A percentile compares a stretch with the other conserved stretches of the same genome.
Evolutionary conservation across 2,797 vertebrate genomes (phyloP).

Genomic region (Cirrhinus molitorella): DNA sequence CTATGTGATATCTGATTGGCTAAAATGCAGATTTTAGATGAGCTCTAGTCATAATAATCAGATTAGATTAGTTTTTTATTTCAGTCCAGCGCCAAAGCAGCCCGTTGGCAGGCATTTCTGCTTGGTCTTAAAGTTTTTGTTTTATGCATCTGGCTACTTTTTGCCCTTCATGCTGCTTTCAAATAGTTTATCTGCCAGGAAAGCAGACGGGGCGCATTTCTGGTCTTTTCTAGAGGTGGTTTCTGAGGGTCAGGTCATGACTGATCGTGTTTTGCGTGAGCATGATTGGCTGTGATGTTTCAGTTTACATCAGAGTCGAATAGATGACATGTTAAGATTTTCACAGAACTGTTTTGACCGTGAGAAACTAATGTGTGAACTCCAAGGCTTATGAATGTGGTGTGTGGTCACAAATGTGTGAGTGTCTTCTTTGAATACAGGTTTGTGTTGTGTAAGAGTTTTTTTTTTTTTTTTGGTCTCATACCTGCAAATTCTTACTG

Average conservation of each 20-base stretch:
- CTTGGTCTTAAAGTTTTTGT: background rate
- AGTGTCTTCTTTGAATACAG: constrained; percentile 3
- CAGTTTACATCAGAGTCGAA: background rate
- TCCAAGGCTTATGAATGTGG: background rate
- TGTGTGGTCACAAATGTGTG: constrained; percentile 21
- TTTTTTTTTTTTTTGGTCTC: no score
- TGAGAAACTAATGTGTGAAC: constrained; percentile 52
- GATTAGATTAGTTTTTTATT: background rate
- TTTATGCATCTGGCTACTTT: background rate
- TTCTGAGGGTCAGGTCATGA: background rate
- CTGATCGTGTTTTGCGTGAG: background rate
- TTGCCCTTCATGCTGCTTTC: background rate
- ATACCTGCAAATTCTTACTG: background rate
- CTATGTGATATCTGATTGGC: background rate
- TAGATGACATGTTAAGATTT: background rate
- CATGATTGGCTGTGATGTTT: background rate
- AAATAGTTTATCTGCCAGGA: background rate
- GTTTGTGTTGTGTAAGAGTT: background rate
- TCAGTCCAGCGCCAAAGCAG: constrained; percentile 5
- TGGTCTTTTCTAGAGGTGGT: background rate
- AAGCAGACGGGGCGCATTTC: background rate
- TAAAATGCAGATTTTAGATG: background rate
- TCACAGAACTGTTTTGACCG: background rate
- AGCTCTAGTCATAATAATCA: background rate
- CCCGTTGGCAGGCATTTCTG: background rate